phyloP scores from a whole-genome alignment of 1,140 invertebrate genomes.

The Spodoptera frugiperda region DNA sequence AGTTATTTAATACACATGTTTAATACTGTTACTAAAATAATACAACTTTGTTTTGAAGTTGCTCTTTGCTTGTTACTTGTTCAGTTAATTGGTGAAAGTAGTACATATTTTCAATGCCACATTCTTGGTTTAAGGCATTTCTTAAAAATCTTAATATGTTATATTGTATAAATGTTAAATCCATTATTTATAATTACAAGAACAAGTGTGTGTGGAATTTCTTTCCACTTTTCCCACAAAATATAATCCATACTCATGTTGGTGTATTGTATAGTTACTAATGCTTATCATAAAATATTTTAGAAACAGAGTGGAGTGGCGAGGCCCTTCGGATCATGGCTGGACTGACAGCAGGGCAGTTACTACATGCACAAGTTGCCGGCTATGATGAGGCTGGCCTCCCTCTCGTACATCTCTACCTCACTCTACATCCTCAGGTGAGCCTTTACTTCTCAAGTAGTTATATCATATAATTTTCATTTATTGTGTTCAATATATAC shows the following conservation, averaged over 20 bases:
- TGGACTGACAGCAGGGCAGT: constrained; percentile 91
- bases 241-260: too few species aligned
- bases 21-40: background rate
- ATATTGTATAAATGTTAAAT: too few species aligned
- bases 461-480: background rate
- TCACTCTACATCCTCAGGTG: constrained; percentile 90
- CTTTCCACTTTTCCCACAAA: too few species aligned
- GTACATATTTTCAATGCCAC: too few species aligned
- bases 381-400: constrained; percentile 92
- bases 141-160: too few species aligned
- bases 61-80: too few species aligned
- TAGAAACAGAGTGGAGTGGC: constrained; percentile 88
- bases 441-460: background rate
- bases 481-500: background rate
- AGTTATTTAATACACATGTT: constrained; percentile 22
- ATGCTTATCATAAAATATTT: background rate
- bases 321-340: constrained; percentile 92
- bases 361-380: constrained; percentile 95
- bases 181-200: too few species aligned
- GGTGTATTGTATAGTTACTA: background rate
- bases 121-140: too few species aligned
- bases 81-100: too few species aligned
- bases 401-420: constrained; percentile 93
- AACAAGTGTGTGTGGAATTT: too few species aligned
- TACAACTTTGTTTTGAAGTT: too few species aligned